phyloP scores from a whole-genome alignment of 2,888 invertebrate genomes.

The Endomychus coccineus region DNA sequence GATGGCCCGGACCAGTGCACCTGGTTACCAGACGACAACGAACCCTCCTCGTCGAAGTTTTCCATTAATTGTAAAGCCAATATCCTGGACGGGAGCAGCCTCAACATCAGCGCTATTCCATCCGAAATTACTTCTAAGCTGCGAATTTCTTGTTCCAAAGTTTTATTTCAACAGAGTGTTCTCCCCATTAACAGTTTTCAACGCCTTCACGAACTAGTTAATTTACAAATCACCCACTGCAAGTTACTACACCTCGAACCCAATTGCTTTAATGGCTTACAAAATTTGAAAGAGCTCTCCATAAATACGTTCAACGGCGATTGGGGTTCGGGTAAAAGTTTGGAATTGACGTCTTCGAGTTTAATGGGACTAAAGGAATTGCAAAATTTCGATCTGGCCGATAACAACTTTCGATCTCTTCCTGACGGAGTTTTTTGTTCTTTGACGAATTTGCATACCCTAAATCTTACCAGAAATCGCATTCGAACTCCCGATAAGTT shows the following conservation, averaged over 20 bases:
- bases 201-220: slow-evolving; percentile 64
- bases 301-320: slow-evolving; percentile 73
- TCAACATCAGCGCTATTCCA: slow-evolving; percentile 55
- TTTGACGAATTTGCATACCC: slow-evolving; percentile 67
- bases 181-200: slow-evolving; percentile 58
- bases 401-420: slow-evolving; percentile 75
- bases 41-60: slow-evolving; percentile 45
- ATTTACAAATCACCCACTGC: slow-evolving; percentile 69
- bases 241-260: slow-evolving; percentile 70
- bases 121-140: slow-evolving; percentile 67
- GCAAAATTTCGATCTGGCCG: slow-evolving; percentile 69
- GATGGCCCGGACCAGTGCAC: slow-evolving; percentile 44
- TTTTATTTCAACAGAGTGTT: slow-evolving; percentile 71
- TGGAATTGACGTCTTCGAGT: slow-evolving; percentile 65
- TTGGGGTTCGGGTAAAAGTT: slow-evolving; percentile 66
- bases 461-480: slow-evolving; percentile 81
- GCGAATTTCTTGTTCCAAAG: slow-evolving; percentile 69
- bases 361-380: slow-evolving; percentile 74
- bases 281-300: slow-evolving; percentile 68
- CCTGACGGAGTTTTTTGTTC: slow-evolving; percentile 76
- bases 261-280: slow-evolving; percentile 72
- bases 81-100: slow-evolving; percentile 57
- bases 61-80: slow-evolving; percentile 60
- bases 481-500: slow-evolving; percentile 70
- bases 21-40: slow-evolving; percentile 45